These are phyloP conservation scores for Seladonia tumulorum DNA, from an alignment of 2,888 invertebrate genomes.

Conservation along the genomic window DNA sequence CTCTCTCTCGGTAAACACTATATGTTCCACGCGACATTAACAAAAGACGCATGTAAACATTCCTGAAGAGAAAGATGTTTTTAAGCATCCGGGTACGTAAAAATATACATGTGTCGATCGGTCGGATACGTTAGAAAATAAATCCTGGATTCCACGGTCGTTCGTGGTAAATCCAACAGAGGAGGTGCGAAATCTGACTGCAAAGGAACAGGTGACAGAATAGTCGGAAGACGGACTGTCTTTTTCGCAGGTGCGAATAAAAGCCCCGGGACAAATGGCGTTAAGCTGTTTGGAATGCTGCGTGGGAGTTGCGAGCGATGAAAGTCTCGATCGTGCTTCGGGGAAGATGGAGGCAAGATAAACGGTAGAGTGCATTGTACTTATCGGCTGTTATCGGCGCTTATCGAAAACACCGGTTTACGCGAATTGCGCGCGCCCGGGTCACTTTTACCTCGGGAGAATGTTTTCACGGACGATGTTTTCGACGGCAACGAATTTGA, in stretches of 20 bases:
- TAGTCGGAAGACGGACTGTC: neutral
- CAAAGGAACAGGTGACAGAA: neutral
- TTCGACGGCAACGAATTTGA: neutral
- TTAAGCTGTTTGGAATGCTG: neutral
- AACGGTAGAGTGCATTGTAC: slow-evolving; percentile 1
- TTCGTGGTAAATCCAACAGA: neutral
- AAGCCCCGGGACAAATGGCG: neutral
- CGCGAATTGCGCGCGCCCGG: neutral
- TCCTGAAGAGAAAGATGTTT: neutral
- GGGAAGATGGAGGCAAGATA: slow-evolving; percentile 21
- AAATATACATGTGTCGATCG: too few species aligned
- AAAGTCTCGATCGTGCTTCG: slow-evolving; percentile 4
- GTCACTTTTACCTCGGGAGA: neutral
- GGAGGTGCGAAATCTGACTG: neutral
- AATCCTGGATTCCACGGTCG: neutral
- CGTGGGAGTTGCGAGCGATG: neutral
- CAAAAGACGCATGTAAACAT: neutral
- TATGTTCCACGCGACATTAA: too few species aligned
- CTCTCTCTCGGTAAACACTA: too few species aligned
- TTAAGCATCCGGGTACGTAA: too few species aligned
- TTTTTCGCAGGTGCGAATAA: neutral
- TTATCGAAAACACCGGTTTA: slow-evolving; percentile 20
- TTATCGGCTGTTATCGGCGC: slow-evolving; percentile 13
- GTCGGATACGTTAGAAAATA: neutral
- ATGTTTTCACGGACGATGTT: neutral